Conservation (phyloP, 92 coral and sea anemone genomes). For the Pocillopora meandrina region DNA sequence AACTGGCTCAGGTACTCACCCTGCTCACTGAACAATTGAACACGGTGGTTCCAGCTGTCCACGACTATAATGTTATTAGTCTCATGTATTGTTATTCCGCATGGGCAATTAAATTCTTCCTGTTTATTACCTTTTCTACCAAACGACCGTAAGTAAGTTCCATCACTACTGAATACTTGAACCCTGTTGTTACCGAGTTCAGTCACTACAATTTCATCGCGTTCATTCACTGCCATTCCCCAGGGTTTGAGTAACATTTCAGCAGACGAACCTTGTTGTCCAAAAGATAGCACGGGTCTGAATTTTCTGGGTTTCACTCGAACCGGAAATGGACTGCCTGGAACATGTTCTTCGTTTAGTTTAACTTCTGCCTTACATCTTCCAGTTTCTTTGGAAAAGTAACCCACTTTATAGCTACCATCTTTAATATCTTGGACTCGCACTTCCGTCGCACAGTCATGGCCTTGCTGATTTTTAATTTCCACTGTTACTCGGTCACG, state of each 20-base stretch:
- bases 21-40: too few species aligned
- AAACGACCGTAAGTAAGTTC: background rate
- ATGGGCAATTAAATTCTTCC: background rate
- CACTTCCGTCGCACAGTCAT: too few species aligned
- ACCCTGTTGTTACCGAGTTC: background rate
- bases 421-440: too few species aligned
- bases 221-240: constrained; percentile 36
- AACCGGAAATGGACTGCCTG: too few species aligned
- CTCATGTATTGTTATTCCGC: background rate
- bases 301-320: background rate
- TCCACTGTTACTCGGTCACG: background rate
- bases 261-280: constrained; percentile 5
- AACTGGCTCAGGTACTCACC: too few species aligned
- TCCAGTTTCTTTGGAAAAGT: too few species aligned
- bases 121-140: background rate
- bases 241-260: constrained; percentile 7
- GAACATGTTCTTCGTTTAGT: too few species aligned
- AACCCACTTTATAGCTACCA: too few species aligned
- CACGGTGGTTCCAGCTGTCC: too few species aligned
- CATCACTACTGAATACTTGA: background rate
- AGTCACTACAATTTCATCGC: constrained; percentile 26
- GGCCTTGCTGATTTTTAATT: background rate
- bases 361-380: too few species aligned
- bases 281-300: background rate
- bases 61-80: too few species aligned